phyloP scores from a whole-genome alignment of 2,888 invertebrate species.

The Schizotus pectinicornis region DNA sequence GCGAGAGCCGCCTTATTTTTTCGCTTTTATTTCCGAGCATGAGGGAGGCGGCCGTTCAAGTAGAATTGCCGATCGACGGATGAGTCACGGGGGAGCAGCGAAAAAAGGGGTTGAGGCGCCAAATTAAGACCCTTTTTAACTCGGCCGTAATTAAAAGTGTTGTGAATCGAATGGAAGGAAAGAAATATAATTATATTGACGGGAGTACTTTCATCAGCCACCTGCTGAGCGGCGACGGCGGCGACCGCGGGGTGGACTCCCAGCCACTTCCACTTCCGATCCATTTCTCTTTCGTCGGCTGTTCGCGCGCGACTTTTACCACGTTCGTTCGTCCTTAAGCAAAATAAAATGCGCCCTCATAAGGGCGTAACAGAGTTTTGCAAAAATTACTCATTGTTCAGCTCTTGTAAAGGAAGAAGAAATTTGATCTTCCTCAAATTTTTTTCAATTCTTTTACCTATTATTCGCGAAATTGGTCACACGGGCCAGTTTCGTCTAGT shows the following conservation, averaged over 20 bases:
- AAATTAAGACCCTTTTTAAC: conserved; percentile 48
- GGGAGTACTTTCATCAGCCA: conserved; percentile 53
- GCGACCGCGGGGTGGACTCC: conserved; percentile 20
- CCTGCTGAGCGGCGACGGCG: conserved; percentile 45
- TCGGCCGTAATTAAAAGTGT: conserved; percentile 53
- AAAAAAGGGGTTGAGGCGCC: conserved; percentile 1
- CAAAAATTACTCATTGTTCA: no score
- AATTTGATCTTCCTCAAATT: no score
- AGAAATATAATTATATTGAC: conserved; percentile 54
- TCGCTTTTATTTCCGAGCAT: no score
- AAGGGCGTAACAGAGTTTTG: no score
- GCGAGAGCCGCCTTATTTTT: no score
- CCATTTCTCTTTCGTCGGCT: conserved; percentile 30
- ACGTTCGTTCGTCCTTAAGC: conserved; percentile 24
- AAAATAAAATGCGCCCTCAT: conserved; percentile 1
- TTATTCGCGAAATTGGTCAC: no score
- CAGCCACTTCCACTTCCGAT: conserved; percentile 22
- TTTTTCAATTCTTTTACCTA: no score
- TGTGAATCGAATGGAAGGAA: conserved; percentile 48
- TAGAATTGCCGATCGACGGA: no score
- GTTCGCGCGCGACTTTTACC: conserved; percentile 25
- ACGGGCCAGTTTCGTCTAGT: no score
- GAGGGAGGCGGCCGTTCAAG: no score
- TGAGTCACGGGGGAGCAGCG: no score
- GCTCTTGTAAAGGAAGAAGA: no score